These are phyloP conservation scores for Xenopus laevis DNA, from an alignment of 2,113 vertebrate species.

Conservation along the genomic window DNA sequence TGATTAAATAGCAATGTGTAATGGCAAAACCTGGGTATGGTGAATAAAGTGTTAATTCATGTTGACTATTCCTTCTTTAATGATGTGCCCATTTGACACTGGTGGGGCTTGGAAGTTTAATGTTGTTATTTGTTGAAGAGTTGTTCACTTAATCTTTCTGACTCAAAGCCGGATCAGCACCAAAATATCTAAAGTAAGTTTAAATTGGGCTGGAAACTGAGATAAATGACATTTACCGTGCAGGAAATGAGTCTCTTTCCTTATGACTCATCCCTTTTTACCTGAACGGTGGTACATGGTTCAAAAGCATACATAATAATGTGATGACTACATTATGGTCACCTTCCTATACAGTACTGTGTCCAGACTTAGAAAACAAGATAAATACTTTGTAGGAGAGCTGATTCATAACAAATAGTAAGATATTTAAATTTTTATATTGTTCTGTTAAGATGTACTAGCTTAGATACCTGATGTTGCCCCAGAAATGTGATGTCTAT, in stretches of 20 bases:
- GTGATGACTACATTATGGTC: neutral
- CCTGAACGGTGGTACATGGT: neutral
- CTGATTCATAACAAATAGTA: too few relatives aligned
- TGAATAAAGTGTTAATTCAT: neutral
- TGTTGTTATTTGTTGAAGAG: neutral
- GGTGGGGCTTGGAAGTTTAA: neutral
- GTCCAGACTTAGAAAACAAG: too few relatives aligned
- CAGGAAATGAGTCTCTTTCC: neutral
- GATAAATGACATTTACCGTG: constrained; percentile 4
- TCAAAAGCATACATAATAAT: neutral
- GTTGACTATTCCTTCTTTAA: neutral
- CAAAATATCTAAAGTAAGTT: neutral
- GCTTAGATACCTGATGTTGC: too few relatives aligned
- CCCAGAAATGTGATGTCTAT: too few relatives aligned
- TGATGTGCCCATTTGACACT: neutral
- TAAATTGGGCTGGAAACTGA: constrained; percentile 9
- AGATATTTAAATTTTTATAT: too few relatives aligned
- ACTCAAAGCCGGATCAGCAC: neutral
- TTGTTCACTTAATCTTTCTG: neutral
- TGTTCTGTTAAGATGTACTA: too few relatives aligned
- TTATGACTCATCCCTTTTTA: constrained; percentile 6
- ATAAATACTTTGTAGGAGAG: too few relatives aligned
- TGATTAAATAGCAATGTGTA: too few relatives aligned
- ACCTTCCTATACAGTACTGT: too few relatives aligned
- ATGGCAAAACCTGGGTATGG: neutral